phyloP scores from a whole-genome alignment of 2,797 vertebrate genomes.

The Hyperoplus lanceolatus region DNA sequence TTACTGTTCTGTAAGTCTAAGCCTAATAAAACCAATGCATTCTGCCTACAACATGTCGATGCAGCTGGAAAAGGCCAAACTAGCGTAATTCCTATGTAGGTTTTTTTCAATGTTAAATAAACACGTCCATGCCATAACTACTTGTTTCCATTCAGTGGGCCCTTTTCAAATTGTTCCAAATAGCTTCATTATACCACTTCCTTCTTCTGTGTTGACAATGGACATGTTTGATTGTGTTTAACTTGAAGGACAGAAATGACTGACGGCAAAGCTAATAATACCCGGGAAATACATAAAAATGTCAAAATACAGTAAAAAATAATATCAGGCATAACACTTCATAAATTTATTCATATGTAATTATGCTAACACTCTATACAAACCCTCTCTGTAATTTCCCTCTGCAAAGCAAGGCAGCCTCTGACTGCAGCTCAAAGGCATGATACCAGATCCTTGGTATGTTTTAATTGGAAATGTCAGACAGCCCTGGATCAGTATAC shows the following conservation, averaged over 20 bases:
- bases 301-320: slow-evolving; percentile 71
- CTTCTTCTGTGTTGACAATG: slow-evolving; percentile 51
- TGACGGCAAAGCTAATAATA: slow-evolving; percentile 70
- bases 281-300: slow-evolving; percentile 65
- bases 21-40: background rate
- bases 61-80: slow-evolving; percentile 45
- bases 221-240: slow-evolving; percentile 60
- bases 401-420: slow-evolving; percentile 38
- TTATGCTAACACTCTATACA: slow-evolving; percentile 72
- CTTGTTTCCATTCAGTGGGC: slow-evolving; percentile 41
- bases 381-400: slow-evolving; percentile 72
- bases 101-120: slow-evolving; percentile 45
- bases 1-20: background rate
- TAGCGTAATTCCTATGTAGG: slow-evolving; percentile 25
- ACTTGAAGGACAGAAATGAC: slow-evolving; percentile 57
- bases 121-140: slow-evolving; percentile 50
- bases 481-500: slow-evolving; percentile 29
- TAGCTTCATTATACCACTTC: slow-evolving; percentile 58
- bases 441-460: slow-evolving; percentile 67
- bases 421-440: slow-evolving; percentile 62
- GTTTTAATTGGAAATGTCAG: slow-evolving; percentile 81
- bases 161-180: slow-evolving; percentile 44
- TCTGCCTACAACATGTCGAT: slow-evolving; percentile 15
- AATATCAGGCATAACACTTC: slow-evolving; percentile 70
- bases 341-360: slow-evolving; percentile 83